These are phyloP conservation scores for Oryzias sinensis DNA, from an alignment of 2,797 vertebrate species.

Conservation along the genomic window DNA sequence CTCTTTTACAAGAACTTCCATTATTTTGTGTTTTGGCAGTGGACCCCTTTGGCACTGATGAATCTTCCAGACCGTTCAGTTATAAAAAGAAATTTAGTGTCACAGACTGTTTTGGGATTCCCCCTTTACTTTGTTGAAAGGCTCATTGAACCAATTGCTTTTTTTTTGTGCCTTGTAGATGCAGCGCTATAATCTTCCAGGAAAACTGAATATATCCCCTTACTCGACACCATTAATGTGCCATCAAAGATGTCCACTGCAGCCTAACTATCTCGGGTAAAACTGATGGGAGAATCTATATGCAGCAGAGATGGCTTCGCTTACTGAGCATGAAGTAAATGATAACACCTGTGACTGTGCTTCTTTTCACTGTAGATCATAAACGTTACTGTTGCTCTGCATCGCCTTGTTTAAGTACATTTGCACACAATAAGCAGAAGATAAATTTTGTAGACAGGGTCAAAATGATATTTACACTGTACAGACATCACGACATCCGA, in stretches of 20 bases:
- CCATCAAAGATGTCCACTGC: slow-evolving; percentile 27
- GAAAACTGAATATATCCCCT: slow-evolving; percentile 44
- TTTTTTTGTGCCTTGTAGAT: slow-evolving; percentile 37
- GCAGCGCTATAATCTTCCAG: slow-evolving; percentile 41
- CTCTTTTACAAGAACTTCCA: slow-evolving; percentile 28
- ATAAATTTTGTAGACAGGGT: neutral
- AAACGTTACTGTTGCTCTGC: slow-evolving; percentile 9
- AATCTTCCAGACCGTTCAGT: slow-evolving; percentile 23
- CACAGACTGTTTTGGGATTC: slow-evolving; percentile 28
- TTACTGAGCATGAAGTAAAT: slow-evolving; percentile 19
- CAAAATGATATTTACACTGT: slow-evolving; percentile 2
- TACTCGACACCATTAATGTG: slow-evolving; percentile 38
- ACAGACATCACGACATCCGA: slow-evolving; percentile 1
- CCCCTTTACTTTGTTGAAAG: slow-evolving; percentile 36
- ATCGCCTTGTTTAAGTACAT: slow-evolving; percentile 5
- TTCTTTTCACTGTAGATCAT: slow-evolving; percentile 16
- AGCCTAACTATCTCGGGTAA: slow-evolving; percentile 22
- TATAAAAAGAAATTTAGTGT: slow-evolving; percentile 29
- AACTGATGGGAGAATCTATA: slow-evolving; percentile 22
- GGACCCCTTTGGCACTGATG: slow-evolving; percentile 21
- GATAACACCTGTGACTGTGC: slow-evolving; percentile 22
- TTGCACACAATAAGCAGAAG: slow-evolving; percentile 10
- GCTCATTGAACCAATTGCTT: slow-evolving; percentile 45
- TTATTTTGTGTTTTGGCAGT: slow-evolving; percentile 40
- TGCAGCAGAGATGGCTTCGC: slow-evolving; percentile 10